These are phyloP conservation scores for Lepidurus arcticus DNA, from an alignment of 1,140 invertebrate species.

Conservation along the genomic window DNA sequence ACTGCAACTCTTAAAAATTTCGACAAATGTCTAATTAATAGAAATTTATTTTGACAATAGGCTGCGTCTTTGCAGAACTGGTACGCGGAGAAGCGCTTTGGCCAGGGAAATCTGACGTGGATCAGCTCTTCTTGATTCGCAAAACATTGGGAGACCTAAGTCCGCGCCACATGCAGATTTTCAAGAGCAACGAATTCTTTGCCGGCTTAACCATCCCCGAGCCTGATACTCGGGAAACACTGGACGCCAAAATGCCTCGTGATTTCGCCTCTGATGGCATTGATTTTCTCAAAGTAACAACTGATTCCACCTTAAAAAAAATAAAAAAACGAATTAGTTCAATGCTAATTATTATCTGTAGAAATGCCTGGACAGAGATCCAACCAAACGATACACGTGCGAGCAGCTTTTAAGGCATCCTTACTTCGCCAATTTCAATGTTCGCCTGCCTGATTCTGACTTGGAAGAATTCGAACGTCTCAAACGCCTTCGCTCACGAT, in stretches of 20 bases:
- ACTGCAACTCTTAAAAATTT: too few species aligned
- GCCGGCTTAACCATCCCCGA: conserved; percentile 86
- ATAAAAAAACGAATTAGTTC: neutral
- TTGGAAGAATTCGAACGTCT: conserved; percentile 63
- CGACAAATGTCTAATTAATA: neutral
- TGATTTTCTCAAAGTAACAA: conserved; percentile 75
- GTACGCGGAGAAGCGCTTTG: conserved; percentile 91
- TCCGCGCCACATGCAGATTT: conserved; percentile 89
- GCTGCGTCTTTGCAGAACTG: conserved; percentile 93
- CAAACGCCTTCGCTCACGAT: conserved; percentile 53
- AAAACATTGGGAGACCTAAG: conserved; percentile 82
- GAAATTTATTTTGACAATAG: conserved; percentile 42
- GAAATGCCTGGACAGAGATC: conserved; percentile 94
- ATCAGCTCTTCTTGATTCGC: conserved; percentile 93
- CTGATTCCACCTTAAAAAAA: neutral
- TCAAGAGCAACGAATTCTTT: conserved; percentile 88
- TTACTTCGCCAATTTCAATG: conserved; percentile 77
- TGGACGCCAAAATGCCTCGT: conserved; percentile 75
- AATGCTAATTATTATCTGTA: conserved; percentile 43
- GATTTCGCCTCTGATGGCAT: conserved; percentile 61
- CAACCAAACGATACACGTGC: conserved; percentile 66
- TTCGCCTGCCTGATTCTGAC: conserved; percentile 64
- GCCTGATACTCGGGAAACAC: conserved; percentile 59
- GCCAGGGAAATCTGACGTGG: conserved; percentile 97
- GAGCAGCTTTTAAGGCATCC: conserved; percentile 81